Conservation (phyloP, 92 coral and sea anemone genomes). For the Bergia puertoricense region DNA sequence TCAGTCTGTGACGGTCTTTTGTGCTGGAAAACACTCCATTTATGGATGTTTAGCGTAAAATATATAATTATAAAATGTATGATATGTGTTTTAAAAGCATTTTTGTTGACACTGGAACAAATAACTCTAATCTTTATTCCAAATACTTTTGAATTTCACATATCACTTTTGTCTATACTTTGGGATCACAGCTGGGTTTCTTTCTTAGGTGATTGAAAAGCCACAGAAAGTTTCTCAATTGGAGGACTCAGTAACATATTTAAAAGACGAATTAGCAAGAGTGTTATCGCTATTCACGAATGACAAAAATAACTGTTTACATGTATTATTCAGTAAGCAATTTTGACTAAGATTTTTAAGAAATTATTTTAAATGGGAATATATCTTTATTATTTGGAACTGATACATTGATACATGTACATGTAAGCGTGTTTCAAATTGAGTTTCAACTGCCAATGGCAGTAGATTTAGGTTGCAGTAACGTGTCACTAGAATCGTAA, state of each 20-base stretch:
- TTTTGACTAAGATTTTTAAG: background rate
- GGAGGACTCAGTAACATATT: background rate
- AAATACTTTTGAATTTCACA: background rate
- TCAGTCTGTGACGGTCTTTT: too few species aligned
- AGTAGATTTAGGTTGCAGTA: too few species aligned
- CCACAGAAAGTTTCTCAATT: slow-evolving; percentile 12
- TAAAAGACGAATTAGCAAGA: background rate
- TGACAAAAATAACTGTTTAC: background rate
- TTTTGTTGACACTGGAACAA: background rate
- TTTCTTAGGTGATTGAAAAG: background rate
- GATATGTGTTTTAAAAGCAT: too few species aligned
- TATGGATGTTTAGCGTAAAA: too few species aligned
- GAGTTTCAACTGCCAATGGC: too few species aligned
- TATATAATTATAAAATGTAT: background rate
- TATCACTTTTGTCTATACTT: background rate
- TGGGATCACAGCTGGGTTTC: background rate
- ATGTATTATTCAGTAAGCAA: background rate
- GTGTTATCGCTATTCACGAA: background rate
- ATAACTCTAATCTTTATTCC: too few species aligned
- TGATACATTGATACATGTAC: background rate
- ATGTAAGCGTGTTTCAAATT: background rate
- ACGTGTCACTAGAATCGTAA: background rate
- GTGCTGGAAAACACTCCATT: too few species aligned
- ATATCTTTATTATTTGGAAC: background rate
- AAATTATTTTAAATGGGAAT: background rate